Evolutionary conservation across 2,113 vertebrate species (phyloP), one percentile per base, ranked within the genome.

Genomic region (Murina feae): DNA sequence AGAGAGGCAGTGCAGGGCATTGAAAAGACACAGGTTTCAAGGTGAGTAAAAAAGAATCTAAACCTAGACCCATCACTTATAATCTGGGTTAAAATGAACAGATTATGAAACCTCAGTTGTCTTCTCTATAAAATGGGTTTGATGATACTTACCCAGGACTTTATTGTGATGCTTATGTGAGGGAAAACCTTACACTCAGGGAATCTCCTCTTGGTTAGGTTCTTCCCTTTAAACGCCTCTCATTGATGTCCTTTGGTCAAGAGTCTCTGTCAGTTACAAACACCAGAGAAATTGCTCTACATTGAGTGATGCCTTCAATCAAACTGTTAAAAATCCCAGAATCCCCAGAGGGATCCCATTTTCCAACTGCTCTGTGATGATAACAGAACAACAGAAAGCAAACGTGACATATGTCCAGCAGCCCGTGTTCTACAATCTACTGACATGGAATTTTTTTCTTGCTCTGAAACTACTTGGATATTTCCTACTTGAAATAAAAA

Each of bases 401-500:
- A 76, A 23, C 18, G 23, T 51, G 35, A 90, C 65, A 47, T 42
- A 37, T 37, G 51, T 92, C 66, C 14, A 4, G 18, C 10, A 16
- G 6, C n/a, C 35, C 60, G 6, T 85, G 37, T 35, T 82, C 53
- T 80, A 17, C 7, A 47, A 9, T 49, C 58, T 55, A 44, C 25
- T 49, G 39, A 53, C 21, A 63, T n/a, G 49, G 30, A 18, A 30
- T 42, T 28, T 60, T 39, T 78, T 92, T 74, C 60, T 88, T 87
- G 35, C 18, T 93, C 55, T 63, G 51, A 89, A 85, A 58, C 49
- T 88, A 83, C 51, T 58, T 88, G 68, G 42, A 69, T 72, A 58
- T 91, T 93, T 75, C 87, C 32, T 83, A 86, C 71, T 84, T 96
- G 69, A 94, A 97, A 97, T 96, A 94, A 93, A 93, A 96, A 68